phyloP scores from a whole-genome alignment of 2,888 invertebrate species.

The Romanomermis culicivorax region DNA sequence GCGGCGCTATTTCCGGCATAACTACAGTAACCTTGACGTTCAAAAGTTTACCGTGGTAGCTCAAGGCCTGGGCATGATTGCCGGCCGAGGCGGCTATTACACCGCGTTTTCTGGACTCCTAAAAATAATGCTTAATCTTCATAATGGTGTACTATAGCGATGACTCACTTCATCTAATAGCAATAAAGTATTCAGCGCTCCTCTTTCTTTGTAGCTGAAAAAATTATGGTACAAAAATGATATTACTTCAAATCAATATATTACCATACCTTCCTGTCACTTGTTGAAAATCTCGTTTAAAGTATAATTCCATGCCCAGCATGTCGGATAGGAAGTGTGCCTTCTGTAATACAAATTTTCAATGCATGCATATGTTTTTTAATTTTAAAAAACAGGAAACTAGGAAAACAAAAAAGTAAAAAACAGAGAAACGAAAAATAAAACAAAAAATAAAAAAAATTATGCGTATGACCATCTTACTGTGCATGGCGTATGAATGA shows the following conservation, averaged over 20 bases:
- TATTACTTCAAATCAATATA: neutral
- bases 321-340: constrained; percentile 47
- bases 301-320: constrained; percentile 61
- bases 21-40: constrained; percentile 56
- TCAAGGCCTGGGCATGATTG: constrained; percentile 67
- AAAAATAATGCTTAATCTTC: constrained; percentile 1
- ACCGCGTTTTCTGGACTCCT: constrained; percentile 48
- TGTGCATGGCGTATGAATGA: constrained; percentile 62
- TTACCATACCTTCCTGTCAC: constrained; percentile 60
- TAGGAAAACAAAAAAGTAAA: too few species aligned
- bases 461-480: constrained; percentile 35
- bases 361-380: too few species aligned
- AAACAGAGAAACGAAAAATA: too few species aligned
- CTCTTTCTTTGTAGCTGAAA: constrained; percentile 71
- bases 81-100: constrained; percentile 81
- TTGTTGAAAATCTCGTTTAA: constrained; percentile 83
- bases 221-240: neutral
- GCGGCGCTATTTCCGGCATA: constrained; percentile 83
- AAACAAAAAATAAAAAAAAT: too few species aligned
- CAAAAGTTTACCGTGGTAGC: constrained; percentile 53
- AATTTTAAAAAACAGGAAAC: too few species aligned
- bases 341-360: constrained; percentile 9
- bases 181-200: constrained; percentile 42
- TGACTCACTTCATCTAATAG: constrained; percentile 4
- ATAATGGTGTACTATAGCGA: neutral